Conservation (phyloP, 2,113 vertebrate species). For the Pantherophis guttatus region DNA sequence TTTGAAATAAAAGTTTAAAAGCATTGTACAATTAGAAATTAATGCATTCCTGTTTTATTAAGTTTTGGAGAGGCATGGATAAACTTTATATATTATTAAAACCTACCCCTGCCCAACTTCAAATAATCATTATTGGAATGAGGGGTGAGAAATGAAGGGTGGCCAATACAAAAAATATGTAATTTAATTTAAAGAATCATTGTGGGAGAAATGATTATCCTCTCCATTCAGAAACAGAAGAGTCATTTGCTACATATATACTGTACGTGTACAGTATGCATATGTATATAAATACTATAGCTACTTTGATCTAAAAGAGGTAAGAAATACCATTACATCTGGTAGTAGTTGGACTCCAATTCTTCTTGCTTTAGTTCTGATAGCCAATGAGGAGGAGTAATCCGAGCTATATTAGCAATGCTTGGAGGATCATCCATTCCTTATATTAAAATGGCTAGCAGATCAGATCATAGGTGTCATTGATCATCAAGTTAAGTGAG, state of each 20-base stretch:
- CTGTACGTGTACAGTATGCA: not conserved
- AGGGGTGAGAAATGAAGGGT: not conserved
- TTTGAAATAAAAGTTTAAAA: not conserved
- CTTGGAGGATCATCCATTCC: not conserved
- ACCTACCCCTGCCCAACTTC: not conserved
- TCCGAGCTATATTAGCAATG: not conserved
- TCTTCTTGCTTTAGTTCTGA: not conserved
- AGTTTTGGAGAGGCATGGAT: not conserved
- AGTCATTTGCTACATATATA: not conserved
- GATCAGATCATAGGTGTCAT: not conserved
- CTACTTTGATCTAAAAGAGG: not conserved
- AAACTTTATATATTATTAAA: not conserved
- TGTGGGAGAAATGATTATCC: not conserved
- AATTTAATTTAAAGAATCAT: not conserved
- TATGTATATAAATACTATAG: too few relatives aligned
- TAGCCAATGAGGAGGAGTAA: not conserved
- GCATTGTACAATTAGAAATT: not conserved
- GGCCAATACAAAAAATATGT: not conserved
- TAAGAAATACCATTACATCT: not conserved
- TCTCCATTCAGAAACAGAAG: not conserved
- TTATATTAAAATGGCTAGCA: not conserved
- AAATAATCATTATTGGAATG: not conserved
- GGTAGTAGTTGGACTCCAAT: not conserved
- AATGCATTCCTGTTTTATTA: not conserved
- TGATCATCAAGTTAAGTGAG: not conserved